Conservation (phyloP, 2,888 invertebrate species). For the Heliconius erato region DNA sequence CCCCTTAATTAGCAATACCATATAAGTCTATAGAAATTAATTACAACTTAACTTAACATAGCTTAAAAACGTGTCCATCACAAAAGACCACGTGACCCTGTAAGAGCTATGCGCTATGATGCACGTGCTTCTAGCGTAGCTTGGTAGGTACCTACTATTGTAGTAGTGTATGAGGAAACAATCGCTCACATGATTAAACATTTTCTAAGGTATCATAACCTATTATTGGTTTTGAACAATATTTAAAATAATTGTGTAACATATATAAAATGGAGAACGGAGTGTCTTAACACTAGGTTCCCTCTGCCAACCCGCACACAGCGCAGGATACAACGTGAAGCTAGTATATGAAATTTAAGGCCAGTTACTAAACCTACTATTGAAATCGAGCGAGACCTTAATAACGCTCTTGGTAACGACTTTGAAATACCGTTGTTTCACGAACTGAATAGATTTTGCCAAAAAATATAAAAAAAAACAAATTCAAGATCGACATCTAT, state of each 20-base stretch:
- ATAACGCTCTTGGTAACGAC: constrained; percentile 68
- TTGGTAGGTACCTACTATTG: constrained; percentile 31
- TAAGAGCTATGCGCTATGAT: constrained; percentile 6
- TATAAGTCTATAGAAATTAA: not conserved
- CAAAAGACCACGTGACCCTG: constrained; percentile 36
- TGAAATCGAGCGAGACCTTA: constrained; percentile 70
- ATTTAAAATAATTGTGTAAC: not conserved
- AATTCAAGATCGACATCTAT: constrained; percentile 71
- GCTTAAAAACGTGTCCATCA: constrained; percentile 27
- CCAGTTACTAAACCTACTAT: constrained; percentile 48
- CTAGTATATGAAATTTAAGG: constrained; percentile 33
- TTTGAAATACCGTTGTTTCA: constrained; percentile 77
- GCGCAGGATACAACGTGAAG: not conserved
- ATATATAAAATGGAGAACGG: not conserved
- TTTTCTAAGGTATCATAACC: not conserved
- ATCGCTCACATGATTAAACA: constrained; percentile 23
- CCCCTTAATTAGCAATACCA: not conserved
- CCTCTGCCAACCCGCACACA: no score
- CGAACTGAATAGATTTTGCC: constrained; percentile 79
- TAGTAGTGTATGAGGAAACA: constrained; percentile 44
- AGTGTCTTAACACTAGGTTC: no score
- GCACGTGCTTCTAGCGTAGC: constrained; percentile 41
- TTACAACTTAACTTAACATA: not conserved
- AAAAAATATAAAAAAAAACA: constrained; percentile 82
- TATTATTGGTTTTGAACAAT: not conserved